A percentile compares a stretch with the other conserved stretches of the same genome.
These are phyloP conservation scores for Beris morrisii DNA, from an alignment of 2,888 invertebrate species.

Conservation along the genomic window DNA sequence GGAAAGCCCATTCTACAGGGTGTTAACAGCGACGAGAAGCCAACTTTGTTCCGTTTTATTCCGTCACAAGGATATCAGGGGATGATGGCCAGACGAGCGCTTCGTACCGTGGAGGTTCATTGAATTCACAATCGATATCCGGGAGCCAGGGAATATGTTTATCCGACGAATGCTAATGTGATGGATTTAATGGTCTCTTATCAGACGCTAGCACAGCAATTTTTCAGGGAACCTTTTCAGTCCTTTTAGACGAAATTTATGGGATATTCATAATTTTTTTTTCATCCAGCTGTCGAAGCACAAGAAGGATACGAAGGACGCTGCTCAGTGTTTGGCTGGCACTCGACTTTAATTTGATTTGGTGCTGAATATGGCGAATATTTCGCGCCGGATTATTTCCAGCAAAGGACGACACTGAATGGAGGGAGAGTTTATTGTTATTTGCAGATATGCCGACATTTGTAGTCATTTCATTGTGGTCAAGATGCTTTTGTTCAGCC, in stretches of 20 bases:
- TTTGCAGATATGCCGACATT: no score
- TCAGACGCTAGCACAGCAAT: constrained; percentile 38
- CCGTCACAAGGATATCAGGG: no score
- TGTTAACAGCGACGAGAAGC: no score
- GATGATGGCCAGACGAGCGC: no score
- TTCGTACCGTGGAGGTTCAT: constrained; percentile 13
- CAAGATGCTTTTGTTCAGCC: no score
- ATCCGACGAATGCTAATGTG: constrained; percentile 37
- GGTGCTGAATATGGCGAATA: constrained; percentile 24
- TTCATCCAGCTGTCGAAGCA: constrained; percentile 25
- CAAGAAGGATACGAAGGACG: background rate
- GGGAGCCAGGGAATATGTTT: constrained; percentile 30
- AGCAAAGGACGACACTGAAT: no score
- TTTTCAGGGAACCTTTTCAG: constrained; percentile 27
- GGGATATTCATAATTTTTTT: constrained; percentile 35
- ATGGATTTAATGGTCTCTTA: constrained; percentile 38
- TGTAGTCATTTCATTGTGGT: no score
- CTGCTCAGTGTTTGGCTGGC: background rate
- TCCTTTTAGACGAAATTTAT: constrained; percentile 32
- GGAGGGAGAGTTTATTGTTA: no score
- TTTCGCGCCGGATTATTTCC: background rate
- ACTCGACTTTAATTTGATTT: constrained; percentile 24
- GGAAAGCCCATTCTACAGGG: no score
- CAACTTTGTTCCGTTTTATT: no score
- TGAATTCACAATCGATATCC: constrained; percentile 29